Conservation (phyloP, 1,140 invertebrate species). For the Babylonia areolata region DNA sequence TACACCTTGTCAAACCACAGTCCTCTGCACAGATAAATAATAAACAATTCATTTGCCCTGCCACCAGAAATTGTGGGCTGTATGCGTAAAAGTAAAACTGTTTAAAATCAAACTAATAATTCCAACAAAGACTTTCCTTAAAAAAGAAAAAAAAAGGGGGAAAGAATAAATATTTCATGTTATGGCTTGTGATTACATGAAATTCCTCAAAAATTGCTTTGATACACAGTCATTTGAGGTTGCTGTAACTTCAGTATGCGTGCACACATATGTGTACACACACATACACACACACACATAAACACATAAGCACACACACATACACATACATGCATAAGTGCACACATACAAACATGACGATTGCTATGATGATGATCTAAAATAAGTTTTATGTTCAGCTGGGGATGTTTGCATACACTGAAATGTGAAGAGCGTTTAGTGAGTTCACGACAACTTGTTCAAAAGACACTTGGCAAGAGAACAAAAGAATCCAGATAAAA, state of each 20-base stretch:
- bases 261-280: slow-evolving; percentile 31
- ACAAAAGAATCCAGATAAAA: too few relatives aligned
- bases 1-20: slow-evolving; percentile 98
- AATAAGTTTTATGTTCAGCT: too few relatives aligned
- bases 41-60: background rate
- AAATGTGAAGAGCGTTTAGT: too few relatives aligned
- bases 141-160: background rate
- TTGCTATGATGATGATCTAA: too few relatives aligned
- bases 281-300: background rate
- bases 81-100: background rate
- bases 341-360: background rate
- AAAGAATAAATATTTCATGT: too few relatives aligned
- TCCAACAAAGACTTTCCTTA: background rate
- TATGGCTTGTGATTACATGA: too few relatives aligned
- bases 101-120: background rate
- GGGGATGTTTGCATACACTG: too few relatives aligned
- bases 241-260: background rate
- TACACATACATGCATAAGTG: background rate
- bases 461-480: too few relatives aligned
- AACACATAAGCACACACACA: background rate
- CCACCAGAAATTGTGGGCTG: background rate
- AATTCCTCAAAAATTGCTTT: too few relatives aligned
- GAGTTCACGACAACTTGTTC: too few relatives aligned
- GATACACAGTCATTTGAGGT: too few relatives aligned
- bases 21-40: slow-evolving; percentile 82